A percentile compares a stretch with the other conserved stretches of the same genome.
These are phyloP conservation scores for Myathropa florea DNA, from an alignment of 2,888 invertebrate species.

Conservation along the genomic window DNA sequence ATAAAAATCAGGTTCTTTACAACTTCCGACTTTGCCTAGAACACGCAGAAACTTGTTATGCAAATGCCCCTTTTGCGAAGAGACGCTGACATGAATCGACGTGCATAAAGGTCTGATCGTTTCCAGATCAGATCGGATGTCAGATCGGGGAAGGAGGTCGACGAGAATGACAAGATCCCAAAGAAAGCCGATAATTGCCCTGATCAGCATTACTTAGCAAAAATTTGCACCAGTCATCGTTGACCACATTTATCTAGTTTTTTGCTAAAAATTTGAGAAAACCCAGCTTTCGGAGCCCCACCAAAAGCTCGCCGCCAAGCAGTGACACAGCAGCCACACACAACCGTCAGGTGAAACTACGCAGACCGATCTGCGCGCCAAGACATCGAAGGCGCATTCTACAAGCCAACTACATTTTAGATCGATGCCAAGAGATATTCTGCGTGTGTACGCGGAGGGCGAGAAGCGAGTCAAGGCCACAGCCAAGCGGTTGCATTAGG, in stretches of 20 bases:
- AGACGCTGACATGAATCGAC: too few species aligned
- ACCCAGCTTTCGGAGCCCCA: too few species aligned
- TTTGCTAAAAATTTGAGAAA: too few species aligned
- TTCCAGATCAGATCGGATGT: background rate
- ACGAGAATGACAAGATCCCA: background rate
- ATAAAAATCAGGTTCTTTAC: background rate
- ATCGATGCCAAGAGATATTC: constrained; percentile 5
- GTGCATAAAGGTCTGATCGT: background rate
- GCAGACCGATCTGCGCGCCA: too few species aligned
- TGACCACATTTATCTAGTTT: too few species aligned
- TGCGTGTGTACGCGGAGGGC: constrained; percentile 14
- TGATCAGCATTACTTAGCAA: background rate
- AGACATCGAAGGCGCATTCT: constrained; percentile 21
- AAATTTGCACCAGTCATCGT: too few species aligned
- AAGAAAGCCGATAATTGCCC: too few species aligned
- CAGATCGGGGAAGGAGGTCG: too few species aligned
- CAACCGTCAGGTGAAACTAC: background rate
- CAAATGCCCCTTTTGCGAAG: background rate
- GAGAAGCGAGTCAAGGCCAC: constrained; percentile 53
- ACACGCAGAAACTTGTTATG: background rate
- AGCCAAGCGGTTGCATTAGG: constrained; percentile 21
- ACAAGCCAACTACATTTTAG: background rate
- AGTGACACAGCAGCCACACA: background rate
- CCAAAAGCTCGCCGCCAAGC: too few species aligned
- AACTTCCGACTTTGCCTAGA: background rate